Evolutionary conservation across 2,888 invertebrate species (phyloP).

Genomic region (Pollenia angustigena): DNA sequence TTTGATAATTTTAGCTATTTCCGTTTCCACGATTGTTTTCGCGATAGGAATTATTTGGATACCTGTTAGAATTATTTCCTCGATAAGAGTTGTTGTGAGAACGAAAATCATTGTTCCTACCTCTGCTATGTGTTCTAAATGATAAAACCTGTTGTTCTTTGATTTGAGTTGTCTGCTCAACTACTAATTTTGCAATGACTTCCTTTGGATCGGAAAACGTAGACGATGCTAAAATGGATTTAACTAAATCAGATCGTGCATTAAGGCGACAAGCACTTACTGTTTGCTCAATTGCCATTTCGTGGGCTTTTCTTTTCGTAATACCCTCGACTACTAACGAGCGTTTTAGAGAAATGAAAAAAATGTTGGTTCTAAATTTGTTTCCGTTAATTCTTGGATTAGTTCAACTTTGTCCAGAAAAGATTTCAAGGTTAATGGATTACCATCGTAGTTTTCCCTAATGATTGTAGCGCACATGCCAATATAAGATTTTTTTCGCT

Average conservation of each 20-base stretch:
- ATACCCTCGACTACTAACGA: too few relatives aligned
- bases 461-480: constrained; percentile 10
- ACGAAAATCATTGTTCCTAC: constrained; percentile 4
- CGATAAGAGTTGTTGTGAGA: not conserved
- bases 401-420: constrained; percentile 24
- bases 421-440: constrained; percentile 9
- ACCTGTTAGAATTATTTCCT: too few relatives aligned
- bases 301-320: too few relatives aligned
- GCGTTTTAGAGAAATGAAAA: too few relatives aligned
- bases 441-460: too few relatives aligned
- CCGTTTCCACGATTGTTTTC: too few relatives aligned
- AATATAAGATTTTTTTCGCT: too few relatives aligned
- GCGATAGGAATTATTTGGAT: too few relatives aligned
- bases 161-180: constrained; percentile 21
- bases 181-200: constrained; percentile 27
- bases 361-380: too few relatives aligned
- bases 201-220: constrained; percentile 14
- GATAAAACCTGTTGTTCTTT: constrained; percentile 32
- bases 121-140: not conserved
- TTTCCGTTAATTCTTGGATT: not conserved
- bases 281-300: too few relatives aligned
- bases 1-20: too few relatives aligned
- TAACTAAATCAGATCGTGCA: constrained; percentile 16
- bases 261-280: constrained; percentile 14
- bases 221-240: constrained; percentile 12